Percentiles rank a stretch among this genome's conserved stretches.
Evolutionary conservation across 2,113 vertebrate species (phyloP).

Genomic region (Megalops atlanticus): DNA sequence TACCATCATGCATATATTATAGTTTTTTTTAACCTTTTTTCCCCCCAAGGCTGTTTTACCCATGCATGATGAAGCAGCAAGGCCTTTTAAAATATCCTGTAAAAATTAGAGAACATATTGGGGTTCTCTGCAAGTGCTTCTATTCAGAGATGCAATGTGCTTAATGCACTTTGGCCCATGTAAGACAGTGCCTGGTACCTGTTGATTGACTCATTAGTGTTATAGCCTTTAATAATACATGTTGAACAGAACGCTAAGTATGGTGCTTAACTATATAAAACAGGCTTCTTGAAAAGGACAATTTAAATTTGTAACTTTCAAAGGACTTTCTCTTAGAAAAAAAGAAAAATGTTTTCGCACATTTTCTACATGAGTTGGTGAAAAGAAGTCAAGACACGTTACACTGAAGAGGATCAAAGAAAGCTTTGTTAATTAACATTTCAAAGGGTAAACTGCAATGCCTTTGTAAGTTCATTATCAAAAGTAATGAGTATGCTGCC

Average conservation of each 20-base stretch:
- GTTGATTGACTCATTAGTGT: neutral
- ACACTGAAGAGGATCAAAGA: conserved; percentile 40
- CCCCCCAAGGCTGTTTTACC: too few species aligned
- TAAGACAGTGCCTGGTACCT: neutral
- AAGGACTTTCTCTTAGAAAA: conserved; percentile 22
- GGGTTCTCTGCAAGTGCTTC: neutral
- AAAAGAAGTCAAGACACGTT: conserved; percentile 32
- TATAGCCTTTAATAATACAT: neutral
- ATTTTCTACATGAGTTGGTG: conserved; percentile 16
- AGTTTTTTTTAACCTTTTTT: neutral
- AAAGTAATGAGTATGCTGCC: conserved; percentile 27
- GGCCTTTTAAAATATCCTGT: neutral
- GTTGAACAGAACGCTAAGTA: neutral
- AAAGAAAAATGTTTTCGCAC: conserved; percentile 17
- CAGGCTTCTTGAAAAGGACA: neutral
- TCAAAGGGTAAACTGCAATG: conserved; percentile 45
- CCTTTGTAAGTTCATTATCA: conserved; percentile 42
- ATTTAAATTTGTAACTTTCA: conserved; percentile 31
- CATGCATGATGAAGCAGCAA: neutral
- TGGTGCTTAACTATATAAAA: neutral
- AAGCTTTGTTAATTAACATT: conserved; percentile 40
- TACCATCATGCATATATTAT: neutral
- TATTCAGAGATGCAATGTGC: neutral
- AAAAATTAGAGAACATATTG: neutral
- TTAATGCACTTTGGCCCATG: neutral